These are phyloP conservation scores for Phaenicophaeus curvirostris DNA, from an alignment of 2,797 vertebrate species.

Conservation along the genomic window DNA sequence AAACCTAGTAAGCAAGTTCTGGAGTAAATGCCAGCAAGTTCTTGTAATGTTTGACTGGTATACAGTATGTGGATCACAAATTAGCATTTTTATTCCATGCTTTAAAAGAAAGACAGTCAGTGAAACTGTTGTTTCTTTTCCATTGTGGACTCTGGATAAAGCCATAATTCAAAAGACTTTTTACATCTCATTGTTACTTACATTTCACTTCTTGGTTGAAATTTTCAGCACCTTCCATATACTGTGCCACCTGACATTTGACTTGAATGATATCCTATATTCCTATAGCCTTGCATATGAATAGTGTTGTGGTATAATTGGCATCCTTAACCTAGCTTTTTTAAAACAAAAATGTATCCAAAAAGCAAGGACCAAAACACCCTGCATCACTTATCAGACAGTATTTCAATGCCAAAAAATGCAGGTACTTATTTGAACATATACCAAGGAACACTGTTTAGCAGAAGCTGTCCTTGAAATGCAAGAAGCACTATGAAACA, in stretches of 20 bases:
- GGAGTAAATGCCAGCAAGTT: background rate
- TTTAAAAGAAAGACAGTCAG: background rate
- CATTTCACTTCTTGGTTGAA: background rate
- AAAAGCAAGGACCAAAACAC: too few species aligned
- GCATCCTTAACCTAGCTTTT: background rate
- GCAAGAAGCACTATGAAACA: background rate
- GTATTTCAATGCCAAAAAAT: background rate
- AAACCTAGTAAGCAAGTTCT: background rate
- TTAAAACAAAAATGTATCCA: background rate
- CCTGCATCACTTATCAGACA: background rate
- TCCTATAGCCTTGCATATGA: background rate
- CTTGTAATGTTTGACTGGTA: background rate
- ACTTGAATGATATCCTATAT: background rate
- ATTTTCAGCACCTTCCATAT: background rate
- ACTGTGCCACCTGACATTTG: background rate
- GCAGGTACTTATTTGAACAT: background rate
- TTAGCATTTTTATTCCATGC: background rate
- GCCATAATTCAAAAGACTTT: background rate
- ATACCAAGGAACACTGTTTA: background rate
- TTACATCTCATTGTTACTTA: background rate
- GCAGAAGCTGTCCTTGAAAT: background rate
- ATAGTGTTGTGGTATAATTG: background rate
- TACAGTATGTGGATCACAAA: background rate
- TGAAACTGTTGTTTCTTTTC: background rate
- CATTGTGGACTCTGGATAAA: background rate